These are phyloP conservation scores for Laterallus jamaicensis DNA, from an alignment of 2,113 vertebrate genomes.

Conservation along the genomic window DNA sequence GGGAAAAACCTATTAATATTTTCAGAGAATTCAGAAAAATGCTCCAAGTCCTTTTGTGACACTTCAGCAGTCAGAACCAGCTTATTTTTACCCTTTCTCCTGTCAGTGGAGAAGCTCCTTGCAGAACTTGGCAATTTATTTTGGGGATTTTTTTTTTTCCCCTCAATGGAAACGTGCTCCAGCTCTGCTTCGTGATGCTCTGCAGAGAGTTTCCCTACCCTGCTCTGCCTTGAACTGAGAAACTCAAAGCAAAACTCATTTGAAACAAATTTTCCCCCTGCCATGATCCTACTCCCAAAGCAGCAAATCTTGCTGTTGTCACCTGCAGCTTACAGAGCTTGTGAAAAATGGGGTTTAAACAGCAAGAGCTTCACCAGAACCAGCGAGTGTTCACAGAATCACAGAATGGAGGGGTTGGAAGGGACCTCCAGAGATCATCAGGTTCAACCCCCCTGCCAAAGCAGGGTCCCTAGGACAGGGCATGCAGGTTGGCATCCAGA, in stretches of 20 bases:
- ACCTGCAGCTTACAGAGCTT: background rate
- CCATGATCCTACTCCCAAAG: background rate
- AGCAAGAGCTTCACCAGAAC: background rate
- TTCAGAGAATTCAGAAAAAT: background rate
- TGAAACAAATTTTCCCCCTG: background rate
- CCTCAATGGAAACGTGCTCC: background rate
- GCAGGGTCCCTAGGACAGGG: no score
- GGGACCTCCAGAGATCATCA: no score
- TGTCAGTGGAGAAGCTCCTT: background rate
- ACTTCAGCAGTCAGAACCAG: background rate
- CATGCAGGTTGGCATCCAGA: no score
- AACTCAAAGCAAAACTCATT: background rate
- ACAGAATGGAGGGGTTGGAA: no score
- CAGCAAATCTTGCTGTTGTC: background rate
- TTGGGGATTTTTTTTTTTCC: background rate
- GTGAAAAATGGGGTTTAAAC: background rate
- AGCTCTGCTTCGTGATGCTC: background rate
- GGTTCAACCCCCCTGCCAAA: no score
- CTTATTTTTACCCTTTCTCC: background rate
- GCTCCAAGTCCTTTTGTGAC: background rate
- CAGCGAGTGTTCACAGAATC: background rate
- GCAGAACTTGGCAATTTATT: background rate
- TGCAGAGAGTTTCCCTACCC: background rate
- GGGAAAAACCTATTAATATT: background rate
- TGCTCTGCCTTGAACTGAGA: background rate